Conservation (phyloP, 2,888 invertebrate species). For the Cordilura impudica region DNA sequence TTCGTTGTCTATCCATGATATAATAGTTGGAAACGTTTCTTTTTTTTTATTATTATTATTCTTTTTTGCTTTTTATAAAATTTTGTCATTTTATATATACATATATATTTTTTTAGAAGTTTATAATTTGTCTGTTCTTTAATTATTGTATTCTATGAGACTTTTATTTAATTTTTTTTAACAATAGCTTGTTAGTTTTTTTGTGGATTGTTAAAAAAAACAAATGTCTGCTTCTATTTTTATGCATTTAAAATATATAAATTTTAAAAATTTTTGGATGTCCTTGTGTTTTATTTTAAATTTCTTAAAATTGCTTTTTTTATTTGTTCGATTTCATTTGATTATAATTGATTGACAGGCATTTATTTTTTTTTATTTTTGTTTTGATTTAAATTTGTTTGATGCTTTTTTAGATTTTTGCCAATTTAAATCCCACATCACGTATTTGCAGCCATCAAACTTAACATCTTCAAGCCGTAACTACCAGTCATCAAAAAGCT, state of each 20-base stretch:
- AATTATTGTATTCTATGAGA: slow-evolving; percentile 27
- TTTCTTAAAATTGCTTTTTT: slow-evolving; percentile 21
- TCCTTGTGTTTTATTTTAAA: slow-evolving; percentile 43
- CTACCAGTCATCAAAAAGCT: slow-evolving; percentile 51
- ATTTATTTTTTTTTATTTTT: slow-evolving; percentile 12
- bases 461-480: slow-evolving; percentile 31
- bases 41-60: not conserved
- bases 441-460: slow-evolving; percentile 49
- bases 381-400: not conserved
- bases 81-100: slow-evolving; percentile 29
- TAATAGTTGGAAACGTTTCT: not conserved
- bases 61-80: not conserved
- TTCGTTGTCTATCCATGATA: not conserved
- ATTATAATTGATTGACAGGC: slow-evolving; percentile 56
- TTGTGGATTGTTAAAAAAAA: too few relatives aligned
- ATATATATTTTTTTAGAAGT: slow-evolving; percentile 13
- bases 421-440: slow-evolving; percentile 53
- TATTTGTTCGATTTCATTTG: slow-evolving; percentile 47
- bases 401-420: not conserved
- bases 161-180: slow-evolving; percentile 8
- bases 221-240: not conserved
- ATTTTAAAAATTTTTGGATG: not conserved
- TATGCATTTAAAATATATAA: not conserved
- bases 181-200: slow-evolving; percentile 2
- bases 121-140: slow-evolving; percentile 43